Evolutionary conservation across 2,888 invertebrate species (phyloP).

Genomic region (Drosophila anceps): DNA sequence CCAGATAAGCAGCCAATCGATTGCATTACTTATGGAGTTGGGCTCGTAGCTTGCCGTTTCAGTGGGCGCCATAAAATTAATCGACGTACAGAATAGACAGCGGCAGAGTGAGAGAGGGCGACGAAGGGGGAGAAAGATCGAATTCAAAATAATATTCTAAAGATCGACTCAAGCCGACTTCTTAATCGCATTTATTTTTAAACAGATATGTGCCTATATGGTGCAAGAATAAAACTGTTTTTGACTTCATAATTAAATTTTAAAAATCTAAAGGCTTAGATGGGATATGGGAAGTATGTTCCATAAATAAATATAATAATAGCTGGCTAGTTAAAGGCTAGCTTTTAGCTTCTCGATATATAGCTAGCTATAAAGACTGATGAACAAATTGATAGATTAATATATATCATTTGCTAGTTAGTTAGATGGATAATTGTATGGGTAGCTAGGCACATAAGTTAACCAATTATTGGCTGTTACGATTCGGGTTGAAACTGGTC

Average conservation of each 20-base stretch:
- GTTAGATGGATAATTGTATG: no score
- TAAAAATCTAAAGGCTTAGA: neutral
- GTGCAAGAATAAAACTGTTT: neutral
- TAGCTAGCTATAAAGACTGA: no score
- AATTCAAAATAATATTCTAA: neutral
- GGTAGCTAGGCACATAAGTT: no score
- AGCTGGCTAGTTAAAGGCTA: no score
- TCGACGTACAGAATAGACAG: neutral
- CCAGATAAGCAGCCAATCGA: conserved; percentile 69
- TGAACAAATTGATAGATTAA: no score
- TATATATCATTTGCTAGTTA: no score
- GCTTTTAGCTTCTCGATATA: no score
- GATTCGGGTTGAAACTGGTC: no score
- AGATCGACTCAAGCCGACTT: neutral
- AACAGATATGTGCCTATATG: neutral
- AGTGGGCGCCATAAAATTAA: conserved; percentile 69
- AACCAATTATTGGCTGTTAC: no score
- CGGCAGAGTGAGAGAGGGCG: neutral
- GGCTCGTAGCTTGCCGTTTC: conserved; percentile 75
- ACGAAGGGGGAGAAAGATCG: neutral
- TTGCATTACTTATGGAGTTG: conserved; percentile 46
- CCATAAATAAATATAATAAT: no score
- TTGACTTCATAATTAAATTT: neutral
- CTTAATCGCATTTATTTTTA: neutral
- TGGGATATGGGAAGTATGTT: neutral